These are phyloP conservation scores for Gari tellinella DNA, from an alignment of 2,888 invertebrate genomes.

Conservation along the genomic window DNA sequence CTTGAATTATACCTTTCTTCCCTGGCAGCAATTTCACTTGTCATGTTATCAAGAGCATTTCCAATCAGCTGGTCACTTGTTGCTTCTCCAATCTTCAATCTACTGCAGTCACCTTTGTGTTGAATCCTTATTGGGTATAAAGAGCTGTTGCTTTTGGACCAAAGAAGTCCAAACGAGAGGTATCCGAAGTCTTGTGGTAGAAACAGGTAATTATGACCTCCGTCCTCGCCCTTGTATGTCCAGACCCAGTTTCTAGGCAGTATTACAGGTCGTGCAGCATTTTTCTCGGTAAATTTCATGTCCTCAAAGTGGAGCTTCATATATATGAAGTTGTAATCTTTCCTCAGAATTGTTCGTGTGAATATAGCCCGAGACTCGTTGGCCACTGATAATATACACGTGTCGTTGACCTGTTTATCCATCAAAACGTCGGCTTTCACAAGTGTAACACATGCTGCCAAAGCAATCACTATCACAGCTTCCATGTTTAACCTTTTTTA, in stretches of 20 bases:
- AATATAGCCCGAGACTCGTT: no score
- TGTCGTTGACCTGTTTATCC: no score
- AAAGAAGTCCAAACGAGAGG: conserved; percentile 39
- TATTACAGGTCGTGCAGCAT: conserved; percentile 20
- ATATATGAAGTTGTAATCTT: conserved; percentile 37
- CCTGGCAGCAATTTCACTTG: conserved; percentile 19
- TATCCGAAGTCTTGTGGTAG: conserved; percentile 45
- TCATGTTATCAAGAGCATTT: conserved; percentile 32
- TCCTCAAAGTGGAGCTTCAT: conserved; percentile 19
- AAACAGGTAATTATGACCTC: no score
- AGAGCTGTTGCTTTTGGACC: conserved; percentile 11
- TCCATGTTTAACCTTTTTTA: no score
- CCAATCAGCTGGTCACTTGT: conserved; percentile 33
- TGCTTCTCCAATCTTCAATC: conserved; percentile 3
- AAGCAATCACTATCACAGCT: no score
- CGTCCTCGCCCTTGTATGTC: conserved; percentile 44
- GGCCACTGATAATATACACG: no score
- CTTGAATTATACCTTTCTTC: conserved; percentile 40
- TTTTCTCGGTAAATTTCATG: conserved; percentile 1
- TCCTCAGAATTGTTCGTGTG: conserved; percentile 7
- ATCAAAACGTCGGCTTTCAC: no score
- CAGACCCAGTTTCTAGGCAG: conserved; percentile 31
- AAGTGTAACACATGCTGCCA: no score
- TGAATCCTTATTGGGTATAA: conserved; percentile 6
- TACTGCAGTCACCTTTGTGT: conserved; percentile 13